Conservation (phyloP, 2,113 vertebrate genomes). For the Phalacrocorax brasilianus region DNA sequence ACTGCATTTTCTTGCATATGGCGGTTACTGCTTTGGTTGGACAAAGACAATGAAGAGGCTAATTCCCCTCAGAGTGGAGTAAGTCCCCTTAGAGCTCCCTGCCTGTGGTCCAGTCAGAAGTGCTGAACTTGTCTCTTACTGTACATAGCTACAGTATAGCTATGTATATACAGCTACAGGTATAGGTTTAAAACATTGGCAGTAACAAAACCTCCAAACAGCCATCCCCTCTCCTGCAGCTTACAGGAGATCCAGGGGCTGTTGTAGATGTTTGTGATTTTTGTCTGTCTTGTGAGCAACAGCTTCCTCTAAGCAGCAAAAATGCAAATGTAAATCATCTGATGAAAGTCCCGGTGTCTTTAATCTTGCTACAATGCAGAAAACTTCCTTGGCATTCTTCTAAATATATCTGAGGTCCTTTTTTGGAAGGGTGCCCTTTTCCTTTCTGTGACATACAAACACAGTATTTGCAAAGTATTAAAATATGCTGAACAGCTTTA, state of each 20-base stretch:
- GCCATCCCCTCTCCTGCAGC: background rate
- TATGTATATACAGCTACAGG: too few relatives aligned
- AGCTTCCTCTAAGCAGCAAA: background rate
- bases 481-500: background rate
- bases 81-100: background rate
- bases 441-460: too few relatives aligned
- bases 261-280: background rate
- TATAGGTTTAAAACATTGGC: background rate
- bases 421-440: background rate
- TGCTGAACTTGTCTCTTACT: background rate
- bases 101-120: background rate
- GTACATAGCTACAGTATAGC: background rate
- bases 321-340: background rate
- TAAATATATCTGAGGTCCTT: background rate
- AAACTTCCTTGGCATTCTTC: background rate
- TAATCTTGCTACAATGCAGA: background rate
- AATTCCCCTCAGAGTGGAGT: background rate
- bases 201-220: background rate
- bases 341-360: background rate
- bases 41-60: background rate
- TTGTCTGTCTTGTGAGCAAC: background rate
- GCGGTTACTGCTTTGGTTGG: background rate
- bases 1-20: background rate
- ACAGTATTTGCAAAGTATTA: background rate
- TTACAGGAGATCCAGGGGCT: background rate